Percentiles rank a stretch among this genome's conserved stretches.
Conservation (phyloP, 2,888 invertebrate species). For the Cybosia mesomella region DNA sequence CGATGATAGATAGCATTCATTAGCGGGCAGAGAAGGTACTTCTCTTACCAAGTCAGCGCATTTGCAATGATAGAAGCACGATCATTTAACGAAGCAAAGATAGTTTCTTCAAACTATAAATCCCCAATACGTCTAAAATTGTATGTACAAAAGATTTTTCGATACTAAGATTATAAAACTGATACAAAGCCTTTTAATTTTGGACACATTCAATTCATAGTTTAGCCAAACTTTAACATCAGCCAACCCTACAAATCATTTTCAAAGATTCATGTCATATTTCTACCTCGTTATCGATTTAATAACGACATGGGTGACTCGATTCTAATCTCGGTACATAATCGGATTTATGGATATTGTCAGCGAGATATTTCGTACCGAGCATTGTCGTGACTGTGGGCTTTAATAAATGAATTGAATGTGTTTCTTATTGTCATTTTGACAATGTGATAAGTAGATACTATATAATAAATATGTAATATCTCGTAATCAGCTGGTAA, state of each 20-base stretch:
- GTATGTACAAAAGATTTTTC: too few relatives aligned
- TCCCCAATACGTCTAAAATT: too few relatives aligned
- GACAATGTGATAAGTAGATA: constrained; percentile 21
- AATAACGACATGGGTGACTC: constrained; percentile 49
- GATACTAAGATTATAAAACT: too few relatives aligned
- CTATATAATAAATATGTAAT: not conserved
- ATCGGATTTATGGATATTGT: constrained; percentile 57
- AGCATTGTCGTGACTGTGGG: constrained; percentile 46
- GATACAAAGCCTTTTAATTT: not conserved
- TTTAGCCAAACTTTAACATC: constrained; percentile 7
- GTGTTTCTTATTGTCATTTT: constrained; percentile 18
- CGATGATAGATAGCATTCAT: too few relatives aligned
- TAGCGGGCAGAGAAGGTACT: too few relatives aligned
- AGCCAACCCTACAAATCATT: constrained; percentile 38
- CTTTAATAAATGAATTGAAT: constrained; percentile 26
- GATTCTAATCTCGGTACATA: constrained; percentile 54
- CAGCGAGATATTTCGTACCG: constrained; percentile 49
- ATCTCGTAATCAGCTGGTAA: not conserved
- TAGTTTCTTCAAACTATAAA: too few relatives aligned
- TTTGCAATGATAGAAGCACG: too few relatives aligned
- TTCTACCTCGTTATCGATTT: constrained; percentile 54
- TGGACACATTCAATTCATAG: not conserved
- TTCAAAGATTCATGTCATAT: constrained; percentile 28
- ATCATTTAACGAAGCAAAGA: too few relatives aligned
- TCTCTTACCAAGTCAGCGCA: too few relatives aligned